Evolutionary conservation across 2,888 invertebrate species (phyloP), one percentile per base, ranked within the genome.

Genomic region (Therioaphis trifolii): DNA sequence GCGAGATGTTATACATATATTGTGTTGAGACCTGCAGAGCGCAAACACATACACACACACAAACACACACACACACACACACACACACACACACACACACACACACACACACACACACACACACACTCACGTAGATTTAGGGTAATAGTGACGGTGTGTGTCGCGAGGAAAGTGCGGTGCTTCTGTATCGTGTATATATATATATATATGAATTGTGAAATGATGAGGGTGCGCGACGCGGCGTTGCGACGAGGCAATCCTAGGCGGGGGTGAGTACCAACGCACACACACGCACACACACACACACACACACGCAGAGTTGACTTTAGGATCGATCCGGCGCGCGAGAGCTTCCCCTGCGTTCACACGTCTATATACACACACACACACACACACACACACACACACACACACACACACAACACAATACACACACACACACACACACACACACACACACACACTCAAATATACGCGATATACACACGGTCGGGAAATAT

Each of bases 301-400:
- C n/a, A n/a, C n/a, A 11, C 43, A 18, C 55, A n/a, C 40, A n/a
- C 18, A 68, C 40, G 4, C 63, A 43, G 9, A 55, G 79, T 79
- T 58, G 69, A 79, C 55, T 79, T 79, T 71, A 69, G 69, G 79
- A 79, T 79, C 79, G 79, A 79, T 79, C 55, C 55, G 79, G 18
- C 55, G 15, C 76, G 76, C 40, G 43, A n/a, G n/a, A 79, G 71
- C 69, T 43, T 69, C 52, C 55, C 61, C 29, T 9, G 40, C 35
- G 2, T 14, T 29, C 27, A 24, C 24, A n/a, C n/a, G 18, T 18
- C n/a, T 4, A 40, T n/a, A 40, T 40, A 14, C 66, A 40, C 14
- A 7, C 5, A 4, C 14, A 18, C 27, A 12, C 29, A 2, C 43
- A 12, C 21, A 24, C 21, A 9, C 29, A 7, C 14, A 12, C 14